A percentile compares a stretch with the other conserved stretches of the same genome.
phyloP scores from a whole-genome alignment of 2,797 vertebrate species.

The Acrocephalus scirpaceus region DNA sequence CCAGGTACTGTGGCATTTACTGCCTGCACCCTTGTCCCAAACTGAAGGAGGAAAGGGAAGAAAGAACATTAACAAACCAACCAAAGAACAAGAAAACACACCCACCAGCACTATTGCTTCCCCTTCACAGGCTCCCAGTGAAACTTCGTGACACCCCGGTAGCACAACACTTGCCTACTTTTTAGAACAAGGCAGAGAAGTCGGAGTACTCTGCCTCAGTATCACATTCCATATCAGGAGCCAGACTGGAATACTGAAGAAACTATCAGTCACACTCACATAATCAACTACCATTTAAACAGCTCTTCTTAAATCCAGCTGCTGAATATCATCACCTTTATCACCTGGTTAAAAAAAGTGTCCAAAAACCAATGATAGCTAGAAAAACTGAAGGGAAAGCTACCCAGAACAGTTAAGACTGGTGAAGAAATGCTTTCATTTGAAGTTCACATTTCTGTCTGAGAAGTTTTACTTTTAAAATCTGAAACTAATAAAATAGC shows the following conservation, averaged over 20 bases:
- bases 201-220: background rate
- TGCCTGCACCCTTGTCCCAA: background rate
- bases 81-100: background rate
- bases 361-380: background rate
- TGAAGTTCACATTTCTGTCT: background rate
- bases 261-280: background rate
- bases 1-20: background rate
- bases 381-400: background rate
- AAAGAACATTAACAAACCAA: background rate
- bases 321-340: background rate
- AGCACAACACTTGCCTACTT: background rate
- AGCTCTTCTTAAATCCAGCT: background rate
- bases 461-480: background rate
- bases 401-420: background rate
- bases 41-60: background rate
- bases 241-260: background rate
- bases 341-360: background rate
- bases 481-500: background rate
- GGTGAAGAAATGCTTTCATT: background rate
- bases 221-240: fast-evolving
- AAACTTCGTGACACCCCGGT: background rate
- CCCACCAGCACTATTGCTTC: background rate
- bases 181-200: background rate
- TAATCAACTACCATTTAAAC: background rate
- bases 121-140: background rate